Percentiles rank a stretch among this genome's conserved stretches.
Conservation (phyloP, 2,797 vertebrate species). For the Gambelia wislizenii region DNA sequence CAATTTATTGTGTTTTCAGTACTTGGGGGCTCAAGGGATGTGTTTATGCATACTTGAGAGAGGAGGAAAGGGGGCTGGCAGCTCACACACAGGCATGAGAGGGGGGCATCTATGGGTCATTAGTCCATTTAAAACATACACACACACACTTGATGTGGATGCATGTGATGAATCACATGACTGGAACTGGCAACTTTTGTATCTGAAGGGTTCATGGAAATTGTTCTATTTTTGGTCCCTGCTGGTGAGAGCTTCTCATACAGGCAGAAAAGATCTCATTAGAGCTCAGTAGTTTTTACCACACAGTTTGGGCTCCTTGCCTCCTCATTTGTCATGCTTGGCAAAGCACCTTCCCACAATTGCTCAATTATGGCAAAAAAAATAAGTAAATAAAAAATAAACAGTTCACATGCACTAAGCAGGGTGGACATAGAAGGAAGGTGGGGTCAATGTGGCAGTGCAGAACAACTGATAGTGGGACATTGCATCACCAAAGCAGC, state of each 20-base stretch:
- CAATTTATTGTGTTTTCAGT: constrained; percentile 13
- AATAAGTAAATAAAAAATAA: no score
- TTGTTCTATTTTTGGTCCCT: constrained; percentile 26
- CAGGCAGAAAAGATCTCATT: constrained; percentile 25
- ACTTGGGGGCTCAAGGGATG: background rate
- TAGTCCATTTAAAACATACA: background rate
- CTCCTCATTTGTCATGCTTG: background rate
- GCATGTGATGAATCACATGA: background rate
- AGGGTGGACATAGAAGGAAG: no score
- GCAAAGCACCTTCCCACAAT: no score
- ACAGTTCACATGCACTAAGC: no score
- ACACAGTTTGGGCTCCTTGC: constrained; percentile 4
- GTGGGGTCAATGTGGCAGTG: no score
- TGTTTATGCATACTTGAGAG: background rate
- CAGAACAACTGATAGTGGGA: no score
- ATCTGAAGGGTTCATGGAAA: constrained; percentile 28
- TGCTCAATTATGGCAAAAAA: no score
- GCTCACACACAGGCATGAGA: no score
- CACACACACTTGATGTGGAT: constrained; percentile 17
- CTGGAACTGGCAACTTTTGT: constrained; percentile 31
- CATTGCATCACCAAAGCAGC: no score
- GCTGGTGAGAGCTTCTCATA: constrained; percentile 2
- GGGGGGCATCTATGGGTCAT: background rate
- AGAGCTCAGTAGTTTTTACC: constrained; percentile 44
- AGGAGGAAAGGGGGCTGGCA: no score